Evolutionary conservation across 2,888 invertebrate genomes (phyloP).

Genomic region (Hirudinaria manillensis): DNA sequence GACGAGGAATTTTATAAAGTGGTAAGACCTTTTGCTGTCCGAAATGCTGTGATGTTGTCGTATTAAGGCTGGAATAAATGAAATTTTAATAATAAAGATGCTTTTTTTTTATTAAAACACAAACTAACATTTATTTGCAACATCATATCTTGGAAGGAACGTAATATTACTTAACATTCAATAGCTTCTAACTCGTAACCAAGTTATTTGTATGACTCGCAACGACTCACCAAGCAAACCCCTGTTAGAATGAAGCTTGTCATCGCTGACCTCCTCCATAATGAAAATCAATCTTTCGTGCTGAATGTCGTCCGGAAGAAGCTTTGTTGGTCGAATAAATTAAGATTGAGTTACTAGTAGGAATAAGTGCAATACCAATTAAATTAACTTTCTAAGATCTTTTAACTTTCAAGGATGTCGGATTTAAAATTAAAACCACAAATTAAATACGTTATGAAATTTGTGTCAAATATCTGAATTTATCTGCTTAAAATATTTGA

Average conservation of each 20-base stretch:
- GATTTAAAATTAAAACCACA: background rate
- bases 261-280: slow-evolving; percentile 52
- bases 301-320: slow-evolving; percentile 53
- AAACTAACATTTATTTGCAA: no score
- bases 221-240: slow-evolving; percentile 2
- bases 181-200: no score
- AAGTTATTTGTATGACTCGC: background rate
- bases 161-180: no score
- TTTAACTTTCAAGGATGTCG: background rate
- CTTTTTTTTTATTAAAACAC: no score
- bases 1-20: slow-evolving; percentile 57
- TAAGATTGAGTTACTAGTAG: background rate
- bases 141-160: no score
- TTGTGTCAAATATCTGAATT: no score
- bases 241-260: slow-evolving; percentile 31
- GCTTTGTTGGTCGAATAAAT: slow-evolving; percentile 26
- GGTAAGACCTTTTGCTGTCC: slow-evolving; percentile 56
- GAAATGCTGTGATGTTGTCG: slow-evolving; percentile 49
- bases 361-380: background rate
- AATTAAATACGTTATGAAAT: no score
- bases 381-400: background rate
- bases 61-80: slow-evolving; percentile 47
- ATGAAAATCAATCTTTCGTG: slow-evolving; percentile 50
- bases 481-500: no score
- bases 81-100: no score